A percentile compares a stretch with the other conserved stretches of the same genome.
Evolutionary conservation across 2,797 vertebrate species (phyloP).

Genomic region (Argyrosomus regius): DNA sequence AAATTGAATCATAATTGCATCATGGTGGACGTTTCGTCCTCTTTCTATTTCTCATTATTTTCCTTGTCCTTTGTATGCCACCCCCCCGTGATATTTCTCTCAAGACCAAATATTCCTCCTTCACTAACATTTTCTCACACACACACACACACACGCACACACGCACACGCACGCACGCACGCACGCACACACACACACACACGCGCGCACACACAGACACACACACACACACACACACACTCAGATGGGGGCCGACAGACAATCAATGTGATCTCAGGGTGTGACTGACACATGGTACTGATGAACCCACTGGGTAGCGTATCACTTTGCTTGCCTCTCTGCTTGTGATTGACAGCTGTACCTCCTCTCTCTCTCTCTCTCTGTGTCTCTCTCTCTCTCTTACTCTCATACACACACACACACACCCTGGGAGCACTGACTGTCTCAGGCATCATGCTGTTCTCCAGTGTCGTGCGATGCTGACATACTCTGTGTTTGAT

Average conservation of each 20-base stretch:
- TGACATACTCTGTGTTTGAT: slow-evolving; percentile 67
- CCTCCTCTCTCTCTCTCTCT: slow-evolving; percentile 27
- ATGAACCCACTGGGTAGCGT: slow-evolving; percentile 76
- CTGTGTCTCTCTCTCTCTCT: not conserved
- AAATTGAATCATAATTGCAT: slow-evolving; percentile 85
- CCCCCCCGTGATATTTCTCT: slow-evolving; percentile 58
- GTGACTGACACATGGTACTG: slow-evolving; percentile 78
- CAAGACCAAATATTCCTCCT: slow-evolving; percentile 41
- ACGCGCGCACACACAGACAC: too few species aligned
- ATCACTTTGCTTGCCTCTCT: slow-evolving; percentile 62
- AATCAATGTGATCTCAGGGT: slow-evolving; percentile 74
- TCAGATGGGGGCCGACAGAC: slow-evolving; percentile 74
- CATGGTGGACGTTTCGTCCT: slow-evolving; percentile 67
- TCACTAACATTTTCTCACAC: slow-evolving; percentile 34
- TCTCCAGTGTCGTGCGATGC: slow-evolving; percentile 62
- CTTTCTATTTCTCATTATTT: slow-evolving; percentile 61
- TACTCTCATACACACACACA: slow-evolving; percentile 15
- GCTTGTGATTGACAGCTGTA: slow-evolving; percentile 77
- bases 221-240: slow-evolving; percentile 14
- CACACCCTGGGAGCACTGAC: slow-evolving; percentile 29
- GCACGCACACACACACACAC: slow-evolving; percentile 10
- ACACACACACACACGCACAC: not conserved
- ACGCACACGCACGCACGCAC: too few species aligned
- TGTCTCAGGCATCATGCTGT: slow-evolving; percentile 61
- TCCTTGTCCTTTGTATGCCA: slow-evolving; percentile 62